Evolutionary conservation across 35 echinoderm and acorn worm species (phyloP), one percentile per base, ranked within the genome.

Genomic region (Apostichopus parvimensis): DNA sequence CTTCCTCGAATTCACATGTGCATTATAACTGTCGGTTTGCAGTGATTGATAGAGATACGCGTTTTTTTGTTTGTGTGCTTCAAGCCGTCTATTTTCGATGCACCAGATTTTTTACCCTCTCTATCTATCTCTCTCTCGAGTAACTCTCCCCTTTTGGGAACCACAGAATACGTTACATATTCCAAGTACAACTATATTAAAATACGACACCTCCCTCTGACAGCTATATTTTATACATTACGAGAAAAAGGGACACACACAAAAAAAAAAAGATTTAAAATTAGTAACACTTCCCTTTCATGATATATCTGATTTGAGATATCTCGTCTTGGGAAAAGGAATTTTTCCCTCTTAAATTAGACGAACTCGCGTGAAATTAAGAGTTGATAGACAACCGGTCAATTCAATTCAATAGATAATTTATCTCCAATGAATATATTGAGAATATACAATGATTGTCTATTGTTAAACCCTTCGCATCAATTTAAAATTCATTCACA

Each of bases 301-400:
- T 18, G 64, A 11, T 68, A 11, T 18, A 68, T 68, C 64, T 68
- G 64, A 68, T 18, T 68, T 68, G 64, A 68, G 11, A 11, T 4
- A 18, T 11, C 18, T 18, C 64, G 64, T 18, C 64, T 14, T 68
- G 64, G 64, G 64, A 68, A 68, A 68, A 68, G 64, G 34, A 45
- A 68, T 68, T 68, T 68, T 68, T 68, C 64, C 64, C 64, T 68
- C 64, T 68, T 68, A 68, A 68, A 68, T 68, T 68, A 68, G 64
- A 18, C 11, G 64, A 68, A 14, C 64, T 68, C 64, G 64, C 18
- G 64, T 14, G 64, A 68, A 18, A 68, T 68, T 14, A 68, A 68
- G 64, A 11, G 11, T 68, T 68, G 64, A 68, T 68, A 68, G 64
- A 68, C 64, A 68, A 18, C 11, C 64, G 64, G 64, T 68, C 64